These are phyloP conservation scores for Albula goreensis DNA, from an alignment of 2,113 vertebrate genomes.

Conservation along the genomic window DNA sequence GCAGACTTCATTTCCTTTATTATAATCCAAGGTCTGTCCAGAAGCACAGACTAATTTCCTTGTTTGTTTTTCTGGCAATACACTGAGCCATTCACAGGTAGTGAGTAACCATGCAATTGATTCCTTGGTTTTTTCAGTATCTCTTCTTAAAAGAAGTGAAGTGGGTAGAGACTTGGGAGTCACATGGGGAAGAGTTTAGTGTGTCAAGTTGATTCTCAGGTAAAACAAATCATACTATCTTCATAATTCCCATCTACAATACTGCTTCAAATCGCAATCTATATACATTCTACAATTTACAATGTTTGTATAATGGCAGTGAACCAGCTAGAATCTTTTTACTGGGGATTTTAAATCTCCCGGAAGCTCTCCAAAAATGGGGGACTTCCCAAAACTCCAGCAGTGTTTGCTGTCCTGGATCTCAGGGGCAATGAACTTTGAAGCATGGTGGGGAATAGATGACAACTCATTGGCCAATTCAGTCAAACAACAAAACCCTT, in stretches of 20 bases:
- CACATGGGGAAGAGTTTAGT: too few species aligned
- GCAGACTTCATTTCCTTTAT: background rate
- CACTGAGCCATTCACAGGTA: background rate
- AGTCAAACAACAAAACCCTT: background rate
- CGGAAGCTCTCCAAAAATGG: background rate
- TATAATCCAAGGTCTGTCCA: background rate
- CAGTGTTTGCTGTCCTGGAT: background rate
- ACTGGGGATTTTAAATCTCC: background rate
- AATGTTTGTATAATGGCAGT: too few species aligned
- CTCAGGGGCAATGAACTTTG: background rate
- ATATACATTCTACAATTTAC: too few species aligned
- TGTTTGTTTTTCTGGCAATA: background rate
- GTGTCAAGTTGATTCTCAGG: too few species aligned
- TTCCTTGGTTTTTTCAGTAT: too few species aligned
- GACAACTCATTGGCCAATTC: background rate
- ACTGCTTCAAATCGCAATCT: too few species aligned
- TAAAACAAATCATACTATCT: too few species aligned
- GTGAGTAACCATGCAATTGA: background rate
- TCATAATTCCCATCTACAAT: too few species aligned
- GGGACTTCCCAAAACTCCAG: background rate
- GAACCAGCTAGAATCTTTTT: background rate
- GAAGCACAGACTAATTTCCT: background rate
- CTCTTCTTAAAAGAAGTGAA: too few species aligned
- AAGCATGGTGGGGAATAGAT: background rate
- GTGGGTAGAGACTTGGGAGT: too few species aligned